Conservation (phyloP, 2,113 vertebrate species). For the Crotalus viridis region DNA sequence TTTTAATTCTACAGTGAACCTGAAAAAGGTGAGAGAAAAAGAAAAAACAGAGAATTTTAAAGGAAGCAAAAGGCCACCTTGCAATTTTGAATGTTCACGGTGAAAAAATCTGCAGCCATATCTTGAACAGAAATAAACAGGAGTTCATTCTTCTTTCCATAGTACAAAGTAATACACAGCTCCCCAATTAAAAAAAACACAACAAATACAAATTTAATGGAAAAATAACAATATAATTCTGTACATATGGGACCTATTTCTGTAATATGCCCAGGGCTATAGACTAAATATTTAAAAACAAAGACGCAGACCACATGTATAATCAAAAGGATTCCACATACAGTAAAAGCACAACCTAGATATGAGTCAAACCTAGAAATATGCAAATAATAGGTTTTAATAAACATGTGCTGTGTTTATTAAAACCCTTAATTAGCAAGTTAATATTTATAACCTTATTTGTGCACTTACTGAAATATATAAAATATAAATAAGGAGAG, state of each 20-base stretch:
- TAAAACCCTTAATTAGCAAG: neutral
- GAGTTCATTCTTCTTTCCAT: neutral
- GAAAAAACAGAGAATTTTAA: neutral
- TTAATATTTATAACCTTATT: neutral
- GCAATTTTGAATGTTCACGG: neutral
- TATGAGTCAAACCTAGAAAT: neutral
- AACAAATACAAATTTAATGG: neutral
- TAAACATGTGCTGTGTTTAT: neutral
- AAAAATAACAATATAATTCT: neutral
- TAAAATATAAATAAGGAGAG: neutral
- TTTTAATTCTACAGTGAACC: neutral
- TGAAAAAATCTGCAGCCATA: neutral
- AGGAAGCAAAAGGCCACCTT: neutral
- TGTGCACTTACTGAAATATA: neutral
- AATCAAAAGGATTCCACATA: neutral
- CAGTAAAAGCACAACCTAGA: neutral
- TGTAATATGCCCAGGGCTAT: neutral
- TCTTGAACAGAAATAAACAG: neutral
- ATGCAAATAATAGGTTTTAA: rapidly evolving
- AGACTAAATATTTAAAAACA: neutral
- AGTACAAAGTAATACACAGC: neutral
- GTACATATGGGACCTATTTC: neutral
- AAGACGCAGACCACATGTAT: neutral
- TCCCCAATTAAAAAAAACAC: neutral
- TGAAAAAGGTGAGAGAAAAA: neutral